phyloP scores from a whole-genome alignment of 2,797 vertebrate species.

The Onychomys arenicola region DNA sequence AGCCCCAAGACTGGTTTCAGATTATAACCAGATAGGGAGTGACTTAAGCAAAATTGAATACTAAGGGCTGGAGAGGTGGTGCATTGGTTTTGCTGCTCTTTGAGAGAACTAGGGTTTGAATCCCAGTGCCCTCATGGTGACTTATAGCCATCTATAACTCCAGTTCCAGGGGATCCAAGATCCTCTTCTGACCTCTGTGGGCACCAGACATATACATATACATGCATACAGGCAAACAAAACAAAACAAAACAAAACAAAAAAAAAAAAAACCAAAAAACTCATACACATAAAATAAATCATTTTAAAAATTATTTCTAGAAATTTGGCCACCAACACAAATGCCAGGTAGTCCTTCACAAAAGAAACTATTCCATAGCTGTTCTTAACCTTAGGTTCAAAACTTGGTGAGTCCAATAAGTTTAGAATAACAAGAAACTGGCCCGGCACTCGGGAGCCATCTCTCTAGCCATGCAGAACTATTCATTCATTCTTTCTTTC shows the following conservation, averaged over 20 bases:
- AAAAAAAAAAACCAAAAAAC: too few species aligned
- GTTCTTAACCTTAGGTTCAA: background rate
- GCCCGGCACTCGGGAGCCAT: background rate
- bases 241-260: too few species aligned
- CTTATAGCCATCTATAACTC: background rate
- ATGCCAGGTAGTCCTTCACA: background rate
- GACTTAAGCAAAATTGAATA: background rate
- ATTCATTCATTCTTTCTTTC: too few species aligned
- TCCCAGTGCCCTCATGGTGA: background rate
- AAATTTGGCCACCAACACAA: background rate
- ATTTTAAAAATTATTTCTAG: conserved; percentile 27
- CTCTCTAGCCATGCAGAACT: background rate
- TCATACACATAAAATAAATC: background rate
- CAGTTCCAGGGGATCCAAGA: background rate
- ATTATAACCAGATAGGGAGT: background rate
- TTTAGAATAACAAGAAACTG: background rate
- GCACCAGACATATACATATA: background rate
- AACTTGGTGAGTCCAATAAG: background rate
- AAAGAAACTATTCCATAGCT: background rate
- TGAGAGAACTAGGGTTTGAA: background rate
- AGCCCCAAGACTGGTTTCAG: background rate
- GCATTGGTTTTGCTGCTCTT: background rate
- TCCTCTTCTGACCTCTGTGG: background rate
- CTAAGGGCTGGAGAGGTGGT: background rate
- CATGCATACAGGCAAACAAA: too few species aligned